Evolutionary conservation across 2,113 vertebrate species (phyloP).

Genomic region (Eleginops maclovinus): DNA sequence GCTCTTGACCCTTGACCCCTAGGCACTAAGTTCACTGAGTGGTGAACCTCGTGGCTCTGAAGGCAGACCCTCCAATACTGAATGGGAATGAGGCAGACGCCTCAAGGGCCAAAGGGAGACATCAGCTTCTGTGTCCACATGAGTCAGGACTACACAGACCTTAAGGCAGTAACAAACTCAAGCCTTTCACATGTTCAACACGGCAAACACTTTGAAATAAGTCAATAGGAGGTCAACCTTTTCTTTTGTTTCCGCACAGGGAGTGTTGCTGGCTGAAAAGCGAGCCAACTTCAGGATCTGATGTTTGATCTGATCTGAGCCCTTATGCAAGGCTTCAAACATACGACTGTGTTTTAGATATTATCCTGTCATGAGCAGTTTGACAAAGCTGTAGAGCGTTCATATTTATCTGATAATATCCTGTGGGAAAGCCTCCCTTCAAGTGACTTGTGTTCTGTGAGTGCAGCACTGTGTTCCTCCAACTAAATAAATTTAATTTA

Average conservation of each 20-base stretch:
- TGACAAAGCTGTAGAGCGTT: constrained; percentile 17
- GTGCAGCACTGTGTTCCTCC: constrained; percentile 11
- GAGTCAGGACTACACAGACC: constrained; percentile 34
- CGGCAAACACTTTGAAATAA: constrained; percentile 3
- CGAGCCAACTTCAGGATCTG: not conserved
- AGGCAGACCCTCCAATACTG: constrained; percentile 51
- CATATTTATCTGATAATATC: constrained; percentile 16
- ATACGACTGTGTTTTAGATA: constrained; percentile 32
- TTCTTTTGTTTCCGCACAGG: not conserved
- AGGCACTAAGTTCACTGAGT: constrained; percentile 66
- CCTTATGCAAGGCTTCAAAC: constrained; percentile 9
- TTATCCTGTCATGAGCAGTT: constrained; percentile 20
- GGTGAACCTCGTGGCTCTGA: constrained; percentile 64
- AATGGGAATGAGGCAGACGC: constrained; percentile 44
- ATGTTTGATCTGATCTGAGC: constrained; percentile 20
- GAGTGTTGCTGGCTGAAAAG: constrained; percentile 5
- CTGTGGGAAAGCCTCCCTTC: constrained; percentile 8
- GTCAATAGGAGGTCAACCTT: not conserved
- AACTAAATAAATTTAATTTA: constrained; percentile 49
- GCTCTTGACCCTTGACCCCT: constrained; percentile 67
- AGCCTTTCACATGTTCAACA: constrained; percentile 23
- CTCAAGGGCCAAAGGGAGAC: constrained; percentile 46
- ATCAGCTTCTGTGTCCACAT: constrained; percentile 27
- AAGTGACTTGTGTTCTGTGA: constrained; percentile 23
- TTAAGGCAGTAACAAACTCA: constrained; percentile 5